A percentile compares a stretch with the other conserved stretches of the same genome.
Conservation (phyloP, 1,140 invertebrate genomes). For the Pemphigus obesinymphae region DNA sequence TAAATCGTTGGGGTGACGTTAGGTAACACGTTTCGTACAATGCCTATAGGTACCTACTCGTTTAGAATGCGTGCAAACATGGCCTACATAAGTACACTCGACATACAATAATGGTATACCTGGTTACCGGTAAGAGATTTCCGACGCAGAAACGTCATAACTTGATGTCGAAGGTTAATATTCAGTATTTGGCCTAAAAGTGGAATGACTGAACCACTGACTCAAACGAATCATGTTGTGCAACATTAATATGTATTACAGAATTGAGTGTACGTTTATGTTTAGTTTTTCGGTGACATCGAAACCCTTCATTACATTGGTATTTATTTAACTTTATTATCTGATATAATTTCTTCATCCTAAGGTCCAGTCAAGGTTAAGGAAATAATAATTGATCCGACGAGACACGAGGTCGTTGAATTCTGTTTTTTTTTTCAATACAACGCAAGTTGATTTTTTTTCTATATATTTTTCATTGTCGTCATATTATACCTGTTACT, state of each 20-base stretch:
- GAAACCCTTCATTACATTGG: background rate
- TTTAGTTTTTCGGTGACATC: background rate
- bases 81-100: background rate
- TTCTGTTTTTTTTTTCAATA: background rate
- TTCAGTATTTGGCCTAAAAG: background rate
- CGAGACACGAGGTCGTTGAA: background rate
- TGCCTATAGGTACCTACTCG: no score
- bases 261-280: background rate
- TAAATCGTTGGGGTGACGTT: no score
- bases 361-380: background rate
- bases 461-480: background rate
- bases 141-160: background rate
- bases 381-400: background rate
- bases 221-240: background rate
- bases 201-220: no score
- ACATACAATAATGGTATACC: background rate
- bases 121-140: background rate
- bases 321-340: background rate
- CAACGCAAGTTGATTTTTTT: background rate
- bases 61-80: background rate
- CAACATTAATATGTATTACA: no score
- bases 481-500: background rate
- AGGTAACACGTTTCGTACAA: background rate
- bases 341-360: background rate
- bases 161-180: background rate